Percentiles rank a stretch among this genome's conserved stretches.
Evolutionary conservation across 2,888 invertebrate genomes (phyloP).

Genomic region (Cynaeus angustus): DNA sequence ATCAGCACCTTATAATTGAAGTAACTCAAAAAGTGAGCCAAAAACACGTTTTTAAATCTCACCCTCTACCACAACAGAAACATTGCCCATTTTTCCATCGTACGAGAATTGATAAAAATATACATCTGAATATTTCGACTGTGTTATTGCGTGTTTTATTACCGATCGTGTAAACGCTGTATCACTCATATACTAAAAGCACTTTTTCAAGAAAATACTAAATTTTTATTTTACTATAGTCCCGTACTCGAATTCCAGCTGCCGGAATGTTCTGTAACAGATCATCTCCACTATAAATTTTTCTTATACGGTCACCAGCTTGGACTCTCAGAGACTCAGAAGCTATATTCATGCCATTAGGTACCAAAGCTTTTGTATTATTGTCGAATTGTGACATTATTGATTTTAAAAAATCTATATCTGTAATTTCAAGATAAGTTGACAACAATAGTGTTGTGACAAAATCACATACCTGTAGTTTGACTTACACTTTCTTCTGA

Average conservation of each 20-base stretch:
- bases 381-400: constrained; percentile 21
- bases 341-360: constrained; percentile 23
- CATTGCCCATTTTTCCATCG: constrained; percentile 31
- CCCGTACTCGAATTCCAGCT: constrained; percentile 14
- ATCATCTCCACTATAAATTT: constrained; percentile 17
- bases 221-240: background rate
- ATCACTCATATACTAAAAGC: constrained; percentile 44
- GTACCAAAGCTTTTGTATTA: constrained; percentile 21
- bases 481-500: constrained; percentile 38
- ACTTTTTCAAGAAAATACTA: too few species aligned
- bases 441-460: background rate
- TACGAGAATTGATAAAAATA: constrained; percentile 40
- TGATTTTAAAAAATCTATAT: constrained; percentile 12
- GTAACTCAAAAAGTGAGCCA: background rate
- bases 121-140: constrained; percentile 17
- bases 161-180: constrained; percentile 24
- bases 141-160: constrained; percentile 20
- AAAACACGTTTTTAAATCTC: background rate
- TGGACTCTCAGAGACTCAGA: background rate
- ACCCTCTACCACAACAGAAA: constrained; percentile 34
- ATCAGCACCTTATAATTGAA: constrained; percentile 21
- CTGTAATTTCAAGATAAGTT: constrained; percentile 11
- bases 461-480: constrained; percentile 17
- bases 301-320: constrained; percentile 10
- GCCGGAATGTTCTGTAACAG: constrained; percentile 48